Evolutionary conservation across 2,888 invertebrate genomes (phyloP).

Genomic region (Argyresthia goedartella): DNA sequence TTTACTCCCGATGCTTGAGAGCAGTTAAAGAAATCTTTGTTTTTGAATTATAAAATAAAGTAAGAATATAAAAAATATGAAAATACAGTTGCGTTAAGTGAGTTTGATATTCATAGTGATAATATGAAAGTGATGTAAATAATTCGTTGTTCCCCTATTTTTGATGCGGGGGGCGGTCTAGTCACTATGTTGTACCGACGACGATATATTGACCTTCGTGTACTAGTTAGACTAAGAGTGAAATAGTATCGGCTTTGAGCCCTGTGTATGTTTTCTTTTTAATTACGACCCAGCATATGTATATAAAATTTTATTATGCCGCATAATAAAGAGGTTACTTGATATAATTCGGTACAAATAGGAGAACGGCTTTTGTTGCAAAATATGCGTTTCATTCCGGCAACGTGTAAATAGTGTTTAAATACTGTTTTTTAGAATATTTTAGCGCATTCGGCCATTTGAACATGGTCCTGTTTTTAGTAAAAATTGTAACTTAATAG

Average conservation of each 20-base stretch:
- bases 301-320: background rate
- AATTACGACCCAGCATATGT: background rate
- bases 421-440: conserved; percentile 32
- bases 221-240: background rate
- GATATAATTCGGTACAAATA: background rate
- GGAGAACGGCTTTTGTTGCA: background rate
- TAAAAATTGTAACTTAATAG: conserved; percentile 36
- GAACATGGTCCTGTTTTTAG: conserved; percentile 34
- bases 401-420: conserved; percentile 37
- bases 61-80: background rate
- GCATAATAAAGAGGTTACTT: background rate
- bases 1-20: background rate
- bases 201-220: background rate
- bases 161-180: conserved; percentile 34
- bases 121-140: conserved; percentile 41
- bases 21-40: background rate
- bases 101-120: conserved; percentile 46
- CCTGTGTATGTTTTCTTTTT: background rate
- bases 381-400: conserved; percentile 19
- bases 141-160: conserved; percentile 32
- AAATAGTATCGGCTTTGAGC: background rate
- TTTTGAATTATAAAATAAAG: background rate
- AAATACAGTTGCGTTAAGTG: conserved; percentile 32
- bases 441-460: conserved; percentile 27
- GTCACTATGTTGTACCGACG: conserved; percentile 36